phyloP scores from a whole-genome alignment of 2,797 vertebrate species.

The Trachurus trachurus region DNA sequence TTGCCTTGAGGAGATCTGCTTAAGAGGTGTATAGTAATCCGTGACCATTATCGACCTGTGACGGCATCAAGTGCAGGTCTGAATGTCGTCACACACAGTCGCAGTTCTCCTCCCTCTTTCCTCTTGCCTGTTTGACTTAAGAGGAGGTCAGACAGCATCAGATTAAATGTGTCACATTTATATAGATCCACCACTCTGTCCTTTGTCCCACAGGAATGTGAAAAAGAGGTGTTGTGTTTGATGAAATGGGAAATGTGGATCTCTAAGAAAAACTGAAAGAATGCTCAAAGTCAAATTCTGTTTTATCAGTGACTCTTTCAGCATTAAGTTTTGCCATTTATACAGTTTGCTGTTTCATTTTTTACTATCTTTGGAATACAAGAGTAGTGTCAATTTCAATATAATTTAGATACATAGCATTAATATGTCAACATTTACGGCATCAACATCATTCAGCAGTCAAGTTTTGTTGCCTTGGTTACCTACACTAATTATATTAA shows the following conservation, averaged over 20 bases:
- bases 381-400: no score
- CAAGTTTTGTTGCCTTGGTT: no score
- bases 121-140: constrained; percentile 34
- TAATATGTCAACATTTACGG: no score
- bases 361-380: no score
- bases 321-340: no score
- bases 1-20: background rate
- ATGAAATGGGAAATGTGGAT: background rate
- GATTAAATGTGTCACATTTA: constrained; percentile 67
- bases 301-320: no score
- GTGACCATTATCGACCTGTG: constrained; percentile 6
- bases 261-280: background rate
- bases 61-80: background rate
- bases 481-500: no score
- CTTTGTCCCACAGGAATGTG: constrained; percentile 40
- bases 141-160: constrained; percentile 54
- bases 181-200: constrained; percentile 60
- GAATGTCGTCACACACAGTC: constrained; percentile 1
- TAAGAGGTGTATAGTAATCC: constrained; percentile 11
- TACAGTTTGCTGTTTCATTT: no score
- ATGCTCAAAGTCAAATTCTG: no score
- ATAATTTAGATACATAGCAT: no score
- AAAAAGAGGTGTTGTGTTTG: constrained; percentile 46
- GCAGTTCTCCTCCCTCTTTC: constrained; percentile 5
- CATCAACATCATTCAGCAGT: no score